These are phyloP conservation scores for Petrophora chlorosata DNA, from an alignment of 2,888 invertebrate genomes.

Conservation along the genomic window DNA sequence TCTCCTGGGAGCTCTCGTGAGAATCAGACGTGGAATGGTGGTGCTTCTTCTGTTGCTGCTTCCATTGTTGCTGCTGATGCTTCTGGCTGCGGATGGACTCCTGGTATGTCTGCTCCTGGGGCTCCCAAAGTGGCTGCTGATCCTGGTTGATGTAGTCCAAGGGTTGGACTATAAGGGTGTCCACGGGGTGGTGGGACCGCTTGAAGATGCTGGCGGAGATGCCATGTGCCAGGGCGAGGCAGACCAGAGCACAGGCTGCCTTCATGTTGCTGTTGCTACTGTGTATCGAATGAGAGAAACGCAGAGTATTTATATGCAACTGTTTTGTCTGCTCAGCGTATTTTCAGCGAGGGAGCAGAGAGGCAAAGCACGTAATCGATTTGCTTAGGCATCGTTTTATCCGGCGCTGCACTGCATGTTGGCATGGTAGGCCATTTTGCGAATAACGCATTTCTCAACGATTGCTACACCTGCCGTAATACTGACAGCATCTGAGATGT, in stretches of 20 bases:
- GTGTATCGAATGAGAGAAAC: slow-evolving; percentile 37
- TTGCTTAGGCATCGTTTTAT: too few relatives aligned
- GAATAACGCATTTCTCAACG: too few relatives aligned
- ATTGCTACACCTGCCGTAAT: too few relatives aligned
- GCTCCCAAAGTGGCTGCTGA: slow-evolving; percentile 39
- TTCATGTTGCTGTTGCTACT: slow-evolving; percentile 68
- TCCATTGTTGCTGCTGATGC: slow-evolving; percentile 23
- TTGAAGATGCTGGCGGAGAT: slow-evolving; percentile 67
- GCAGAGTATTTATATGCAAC: slow-evolving; percentile 50
- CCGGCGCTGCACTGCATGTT: too few relatives aligned
- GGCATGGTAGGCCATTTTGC: too few relatives aligned
- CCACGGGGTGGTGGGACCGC: slow-evolving; percentile 43
- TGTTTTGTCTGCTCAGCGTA: slow-evolving; percentile 46
- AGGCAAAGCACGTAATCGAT: too few relatives aligned
- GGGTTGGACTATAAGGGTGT: slow-evolving; percentile 48
- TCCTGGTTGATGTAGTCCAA: slow-evolving; percentile 50
- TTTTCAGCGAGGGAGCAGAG: slow-evolving; percentile 12
- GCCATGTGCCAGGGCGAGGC: slow-evolving; percentile 62
- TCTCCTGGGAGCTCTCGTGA: slow-evolving; percentile 41
- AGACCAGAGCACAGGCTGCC: slow-evolving; percentile 63
- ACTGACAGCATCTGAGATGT: too few relatives aligned
- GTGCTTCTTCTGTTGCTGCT: slow-evolving; percentile 22
- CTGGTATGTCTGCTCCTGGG: slow-evolving; percentile 32
- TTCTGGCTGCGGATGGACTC: slow-evolving; percentile 29
- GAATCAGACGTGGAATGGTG: slow-evolving; percentile 27